These are phyloP conservation scores for Eilema depressum DNA, from an alignment of 2,888 invertebrate genomes.

Conservation along the genomic window DNA sequence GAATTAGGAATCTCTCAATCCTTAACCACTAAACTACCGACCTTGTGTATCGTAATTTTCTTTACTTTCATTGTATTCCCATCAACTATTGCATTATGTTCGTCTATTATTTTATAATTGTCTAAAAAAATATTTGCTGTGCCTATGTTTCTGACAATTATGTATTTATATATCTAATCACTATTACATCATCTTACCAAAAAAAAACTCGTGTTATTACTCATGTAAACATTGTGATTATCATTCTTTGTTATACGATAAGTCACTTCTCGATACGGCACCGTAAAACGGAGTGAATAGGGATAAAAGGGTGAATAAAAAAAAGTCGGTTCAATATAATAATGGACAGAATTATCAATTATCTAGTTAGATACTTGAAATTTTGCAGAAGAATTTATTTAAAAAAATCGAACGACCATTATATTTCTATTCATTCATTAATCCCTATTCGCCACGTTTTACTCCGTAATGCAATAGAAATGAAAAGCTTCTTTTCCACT, in stretches of 20 bases:
- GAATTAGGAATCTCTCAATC: too few relatives aligned
- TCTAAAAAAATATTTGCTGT: not conserved
- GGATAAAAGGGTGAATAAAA: too few relatives aligned
- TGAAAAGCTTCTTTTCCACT: not conserved
- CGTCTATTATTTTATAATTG: slow-evolving; percentile 6
- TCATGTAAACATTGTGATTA: not conserved
- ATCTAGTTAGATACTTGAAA: too few relatives aligned
- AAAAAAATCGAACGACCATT: too few relatives aligned
- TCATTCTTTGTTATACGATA: not conserved
- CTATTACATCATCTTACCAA: slow-evolving; percentile 6
- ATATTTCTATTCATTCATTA: too few relatives aligned
- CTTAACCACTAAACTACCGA: too few relatives aligned
- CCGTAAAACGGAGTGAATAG: too few relatives aligned
- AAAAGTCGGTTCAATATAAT: too few relatives aligned
- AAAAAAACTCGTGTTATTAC: not conserved
- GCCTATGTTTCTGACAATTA: slow-evolving; percentile 5
- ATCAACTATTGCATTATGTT: not conserved
- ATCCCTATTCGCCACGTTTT: too few relatives aligned
- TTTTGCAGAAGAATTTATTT: too few relatives aligned
- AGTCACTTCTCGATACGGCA: not conserved
- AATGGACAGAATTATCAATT: too few relatives aligned
- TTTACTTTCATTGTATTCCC: not conserved
- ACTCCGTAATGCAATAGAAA: not conserved
- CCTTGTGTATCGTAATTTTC: not conserved
- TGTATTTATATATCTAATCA: slow-evolving; percentile 4